Evolutionary conservation across 1,140 invertebrate genomes (phyloP), one percentile per base, ranked within the genome.

Genomic region (Agrilus planipennis): DNA sequence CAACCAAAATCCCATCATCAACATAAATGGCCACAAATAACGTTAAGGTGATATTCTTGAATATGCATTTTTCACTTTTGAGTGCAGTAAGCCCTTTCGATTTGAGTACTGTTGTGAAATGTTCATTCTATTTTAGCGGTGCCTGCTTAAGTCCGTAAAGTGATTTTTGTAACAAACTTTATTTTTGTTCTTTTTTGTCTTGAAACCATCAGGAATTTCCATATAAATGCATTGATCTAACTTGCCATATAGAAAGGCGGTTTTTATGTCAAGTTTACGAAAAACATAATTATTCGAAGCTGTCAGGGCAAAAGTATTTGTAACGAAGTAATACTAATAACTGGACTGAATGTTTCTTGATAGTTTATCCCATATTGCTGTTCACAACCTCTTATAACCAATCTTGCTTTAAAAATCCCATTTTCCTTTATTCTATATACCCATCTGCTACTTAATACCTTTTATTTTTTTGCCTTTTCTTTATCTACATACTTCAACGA

Each of bases 331-430:
- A 45, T 43, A 12, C 48, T 41, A 27, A 53, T 42, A 0, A 68
- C 56, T 15, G 61, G 52, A 20, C 54, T 53, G 38, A 53, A 64
- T 5, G 50, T 62, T 46, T 67, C 55, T 6, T 27, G 18, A 30
- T 59, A 65, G 45, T 66, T 60, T 18, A 62, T 42, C 20, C 60
- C 64, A 29, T 46, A n/a, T 31, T 42, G 37, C 46, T 64, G 64
- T 11, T 39, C 17, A 45, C 44, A 65, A 3, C 65, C 61, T 31
- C 17, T 19, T 21, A 38, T 29, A 10, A 45, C 31, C 12, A 44
- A 29, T 42, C 42, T 41, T 32, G 42, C 34, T 25, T 50, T 47
- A 17, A 40, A 16, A 19, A 40, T 29, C 14, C 41, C 32, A 15
- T 35, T 32, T 12, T 39, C 16, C 27, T 49, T 46, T 35, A 30